These are phyloP conservation scores for Pipistrellus nathusii DNA, from an alignment of 2,797 vertebrate species.

Conservation along the genomic window DNA sequence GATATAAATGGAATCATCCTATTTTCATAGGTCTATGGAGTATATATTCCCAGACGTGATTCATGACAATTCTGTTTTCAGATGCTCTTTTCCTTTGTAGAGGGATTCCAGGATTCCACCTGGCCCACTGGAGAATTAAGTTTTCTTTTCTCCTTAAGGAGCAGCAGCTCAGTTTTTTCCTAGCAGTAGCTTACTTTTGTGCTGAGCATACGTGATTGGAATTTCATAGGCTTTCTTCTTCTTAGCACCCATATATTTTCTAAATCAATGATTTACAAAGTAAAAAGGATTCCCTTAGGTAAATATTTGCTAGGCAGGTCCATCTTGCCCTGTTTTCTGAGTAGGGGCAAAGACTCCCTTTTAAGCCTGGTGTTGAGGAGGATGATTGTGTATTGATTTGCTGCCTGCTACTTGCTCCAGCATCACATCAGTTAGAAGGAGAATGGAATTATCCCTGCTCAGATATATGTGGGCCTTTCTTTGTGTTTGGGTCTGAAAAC, in stretches of 20 bases:
- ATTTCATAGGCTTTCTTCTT: constrained; percentile 78
- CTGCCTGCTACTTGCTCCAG: constrained; percentile 67
- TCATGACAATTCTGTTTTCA: not conserved
- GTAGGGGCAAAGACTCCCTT: constrained; percentile 61
- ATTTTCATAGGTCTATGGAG: constrained; percentile 24
- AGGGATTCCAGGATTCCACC: constrained; percentile 21
- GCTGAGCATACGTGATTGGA: constrained; percentile 58
- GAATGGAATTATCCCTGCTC: constrained; percentile 71
- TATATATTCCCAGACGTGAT: not conserved
- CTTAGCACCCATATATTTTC: constrained; percentile 69
- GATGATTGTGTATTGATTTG: constrained; percentile 61
- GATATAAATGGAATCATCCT: constrained; percentile 44
- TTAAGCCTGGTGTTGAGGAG: constrained; percentile 69
- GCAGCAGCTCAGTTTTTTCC: constrained; percentile 51
- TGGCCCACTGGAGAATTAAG: constrained; percentile 36
- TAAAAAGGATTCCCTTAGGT: constrained; percentile 65
- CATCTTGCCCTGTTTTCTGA: constrained; percentile 55
- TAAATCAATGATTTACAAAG: constrained; percentile 79
- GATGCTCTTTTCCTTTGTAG: constrained; percentile 8
- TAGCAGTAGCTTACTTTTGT: constrained; percentile 66
- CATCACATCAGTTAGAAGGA: constrained; percentile 61
- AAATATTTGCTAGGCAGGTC: constrained; percentile 69
- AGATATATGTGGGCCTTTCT: constrained; percentile 61
- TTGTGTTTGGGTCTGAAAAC: constrained; percentile 74
- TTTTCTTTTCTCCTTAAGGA: constrained; percentile 59